phyloP scores from a whole-genome alignment of 2,113 vertebrate genomes.

The Chaetura pelagica region DNA sequence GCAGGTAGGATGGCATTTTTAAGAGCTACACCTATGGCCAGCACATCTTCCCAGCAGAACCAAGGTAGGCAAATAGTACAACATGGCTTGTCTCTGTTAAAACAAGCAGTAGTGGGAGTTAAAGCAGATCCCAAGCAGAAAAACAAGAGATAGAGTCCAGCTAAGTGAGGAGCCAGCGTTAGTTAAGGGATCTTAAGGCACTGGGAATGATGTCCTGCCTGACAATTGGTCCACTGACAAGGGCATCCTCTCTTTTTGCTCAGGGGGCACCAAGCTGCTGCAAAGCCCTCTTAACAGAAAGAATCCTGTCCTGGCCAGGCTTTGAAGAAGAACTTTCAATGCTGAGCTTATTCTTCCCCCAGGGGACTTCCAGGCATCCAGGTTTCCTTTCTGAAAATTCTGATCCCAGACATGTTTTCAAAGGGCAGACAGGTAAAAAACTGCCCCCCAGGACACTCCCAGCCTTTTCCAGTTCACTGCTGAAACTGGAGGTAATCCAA shows the following conservation, averaged over 20 bases:
- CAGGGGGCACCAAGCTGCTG: not conserved
- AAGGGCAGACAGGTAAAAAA: not conserved
- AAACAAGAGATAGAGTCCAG: not conserved
- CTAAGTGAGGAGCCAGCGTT: not conserved
- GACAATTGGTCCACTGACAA: not conserved
- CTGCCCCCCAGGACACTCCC: not conserved
- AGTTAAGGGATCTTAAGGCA: not conserved
- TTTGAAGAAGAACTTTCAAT: not conserved
- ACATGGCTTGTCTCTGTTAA: not conserved
- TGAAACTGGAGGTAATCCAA: not conserved
- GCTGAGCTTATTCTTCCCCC: not conserved
- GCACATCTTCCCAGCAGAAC: not conserved
- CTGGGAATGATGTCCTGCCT: not conserved
- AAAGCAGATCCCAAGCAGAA: not conserved
- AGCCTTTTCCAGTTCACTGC: not conserved
- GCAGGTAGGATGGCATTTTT: not conserved
- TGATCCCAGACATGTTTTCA: not conserved
- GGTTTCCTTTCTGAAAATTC: constrained; percentile 1
- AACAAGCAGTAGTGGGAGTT: not conserved
- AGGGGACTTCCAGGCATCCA: not conserved
- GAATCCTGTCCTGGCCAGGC: not conserved
- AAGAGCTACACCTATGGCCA: not conserved
- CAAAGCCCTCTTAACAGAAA: not conserved
- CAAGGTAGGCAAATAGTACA: not conserved
- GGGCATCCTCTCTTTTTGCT: not conserved